A percentile compares a stretch with the other conserved stretches of the same genome.
These are phyloP conservation scores for Athalia circularis DNA, from an alignment of 2,888 invertebrate genomes.

Conservation along the genomic window DNA sequence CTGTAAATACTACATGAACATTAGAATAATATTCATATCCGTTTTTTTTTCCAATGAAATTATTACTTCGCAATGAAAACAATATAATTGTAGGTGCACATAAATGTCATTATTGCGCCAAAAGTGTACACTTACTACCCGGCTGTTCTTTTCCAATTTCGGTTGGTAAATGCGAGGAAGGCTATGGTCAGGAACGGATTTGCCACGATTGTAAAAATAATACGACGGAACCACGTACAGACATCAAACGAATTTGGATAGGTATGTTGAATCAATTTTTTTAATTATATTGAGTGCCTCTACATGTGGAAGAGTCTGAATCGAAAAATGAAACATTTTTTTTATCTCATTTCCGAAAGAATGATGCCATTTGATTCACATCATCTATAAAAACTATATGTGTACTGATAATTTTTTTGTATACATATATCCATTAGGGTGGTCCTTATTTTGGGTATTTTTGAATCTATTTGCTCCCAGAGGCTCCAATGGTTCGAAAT, in stretches of 20 bases:
- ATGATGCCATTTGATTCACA: too few relatives aligned
- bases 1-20: neutral
- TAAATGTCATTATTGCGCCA: slow-evolving; percentile 26
- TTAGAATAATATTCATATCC: neutral
- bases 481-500: too few relatives aligned
- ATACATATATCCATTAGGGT: too few relatives aligned
- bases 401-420: too few relatives aligned
- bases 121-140: slow-evolving; percentile 6
- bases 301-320: neutral
- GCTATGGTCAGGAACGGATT: slow-evolving; percentile 16
- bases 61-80: neutral
- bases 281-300: slow-evolving; percentile 8
- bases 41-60: neutral
- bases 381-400: too few relatives aligned
- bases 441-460: too few relatives aligned
- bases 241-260: slow-evolving; percentile 12
- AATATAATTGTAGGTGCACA: slow-evolving; percentile 13
- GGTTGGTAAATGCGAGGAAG: slow-evolving; percentile 24
- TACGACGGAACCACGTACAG: neutral
- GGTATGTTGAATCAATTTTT: slow-evolving; percentile 7
- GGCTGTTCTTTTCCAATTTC: slow-evolving; percentile 23
- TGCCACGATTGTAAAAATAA: slow-evolving; percentile 31
- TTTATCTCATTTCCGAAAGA: too few relatives aligned
- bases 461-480: too few relatives aligned
- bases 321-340: neutral